Evolutionary conservation across 2,797 vertebrate genomes (phyloP), one percentile per base, ranked within the genome.

Genomic region (Gambusia yucatana): DNA sequence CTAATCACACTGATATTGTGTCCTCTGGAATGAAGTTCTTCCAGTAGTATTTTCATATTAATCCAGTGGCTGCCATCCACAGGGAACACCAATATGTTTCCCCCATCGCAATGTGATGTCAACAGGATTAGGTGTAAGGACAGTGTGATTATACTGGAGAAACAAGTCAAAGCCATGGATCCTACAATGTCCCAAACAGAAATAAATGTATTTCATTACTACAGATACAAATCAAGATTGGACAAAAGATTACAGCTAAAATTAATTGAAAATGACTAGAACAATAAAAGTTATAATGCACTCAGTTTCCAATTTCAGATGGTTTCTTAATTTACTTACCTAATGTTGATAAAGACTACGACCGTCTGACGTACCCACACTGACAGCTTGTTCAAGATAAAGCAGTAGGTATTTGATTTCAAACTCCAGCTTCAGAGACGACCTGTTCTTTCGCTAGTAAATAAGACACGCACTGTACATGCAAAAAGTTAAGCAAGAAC

Each of bases 91-190:
- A 73, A 36, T 39, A 73, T 55, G 2, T 76, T 7, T n/a, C 43
- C 70, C 75, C 44, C 71, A 65, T 72, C 28, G 6, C 11, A 76
- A 50, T 76, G 73, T 52, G 61, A 72, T 74, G 72, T 65, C 22
- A 36, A 44, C 13, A 71, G 46, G 36, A 79, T 55, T n/a, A 79
- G 47, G 17, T 61, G 22, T 33, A 79, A 14, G 33, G 25, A 63
- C n/a, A 79, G 11, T 52, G 44, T 20, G 43, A 79, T 50, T 11
- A 74, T 79, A 72, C 82, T 87, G 87, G 79, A 76, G 75, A 77
- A 55, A 48, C 6, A 1, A 33, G 43, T 72, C 13, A 30, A 30
- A 33, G 11, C 3, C 77, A 79, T 79, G 59, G 59, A 59, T 67
- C n/a, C 77, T 79, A 67, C 20, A 79, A 67, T 67, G 46, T 48